Evolutionary conservation across 2,888 invertebrate genomes (phyloP).

Genomic region (Hydriomena furcata): DNA sequence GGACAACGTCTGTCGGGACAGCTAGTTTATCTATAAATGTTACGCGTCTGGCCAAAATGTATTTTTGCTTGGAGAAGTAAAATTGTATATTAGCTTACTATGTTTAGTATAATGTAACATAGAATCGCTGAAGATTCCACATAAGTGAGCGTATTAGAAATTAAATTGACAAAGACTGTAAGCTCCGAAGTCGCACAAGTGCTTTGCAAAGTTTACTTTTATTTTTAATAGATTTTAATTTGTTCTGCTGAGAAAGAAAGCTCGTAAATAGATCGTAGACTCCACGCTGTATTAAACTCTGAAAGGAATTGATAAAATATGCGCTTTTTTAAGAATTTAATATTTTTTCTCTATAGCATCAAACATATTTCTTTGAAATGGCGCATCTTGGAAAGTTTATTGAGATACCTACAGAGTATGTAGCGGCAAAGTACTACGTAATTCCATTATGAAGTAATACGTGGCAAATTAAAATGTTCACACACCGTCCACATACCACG

Average conservation of each 20-base stretch:
- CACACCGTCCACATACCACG: conserved; percentile 15
- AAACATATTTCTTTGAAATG: no score
- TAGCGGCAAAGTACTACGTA: background rate
- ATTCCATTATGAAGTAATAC: conserved; percentile 4
- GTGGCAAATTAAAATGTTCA: conserved; percentile 22
- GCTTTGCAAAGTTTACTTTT: conserved; percentile 26
- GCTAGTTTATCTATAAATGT: no score
- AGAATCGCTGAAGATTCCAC: conserved; percentile 20
- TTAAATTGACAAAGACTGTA: conserved; percentile 59
- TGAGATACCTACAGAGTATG: background rate
- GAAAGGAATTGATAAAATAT: background rate
- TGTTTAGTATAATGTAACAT: background rate
- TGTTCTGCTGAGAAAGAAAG: conserved; percentile 13
- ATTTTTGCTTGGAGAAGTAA: no score
- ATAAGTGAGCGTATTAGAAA: conserved; percentile 36
- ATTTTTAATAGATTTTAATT: conserved; percentile 25
- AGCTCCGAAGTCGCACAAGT: conserved; percentile 40
- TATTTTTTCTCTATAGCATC: no score
- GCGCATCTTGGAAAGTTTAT: no score
- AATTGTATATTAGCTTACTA: no score
- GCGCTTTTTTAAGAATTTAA: background rate
- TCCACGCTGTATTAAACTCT: background rate
- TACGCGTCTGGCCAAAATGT: no score
- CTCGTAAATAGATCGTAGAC: conserved; percentile 2
- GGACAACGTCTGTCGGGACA: no score